Evolutionary conservation across 2,888 invertebrate genomes (phyloP).

Genomic region (Oconnorella tubifera): DNA sequence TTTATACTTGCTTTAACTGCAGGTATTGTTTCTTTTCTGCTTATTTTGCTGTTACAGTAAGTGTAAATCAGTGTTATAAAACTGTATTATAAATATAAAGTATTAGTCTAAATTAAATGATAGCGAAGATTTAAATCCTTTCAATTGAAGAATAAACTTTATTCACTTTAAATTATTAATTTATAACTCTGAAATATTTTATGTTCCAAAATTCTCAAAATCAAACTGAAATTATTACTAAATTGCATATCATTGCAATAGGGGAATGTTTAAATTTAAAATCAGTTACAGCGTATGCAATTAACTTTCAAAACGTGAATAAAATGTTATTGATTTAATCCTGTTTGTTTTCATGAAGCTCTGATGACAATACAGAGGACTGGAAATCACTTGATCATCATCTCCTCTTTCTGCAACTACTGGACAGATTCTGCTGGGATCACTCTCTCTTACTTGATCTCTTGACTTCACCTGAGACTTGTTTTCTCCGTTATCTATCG

Average conservation of each 20-base stretch:
- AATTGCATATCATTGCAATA: too few relatives aligned
- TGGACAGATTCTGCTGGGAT: constrained; percentile 34
- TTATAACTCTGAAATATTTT: not conserved
- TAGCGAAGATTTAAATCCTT: too few relatives aligned
- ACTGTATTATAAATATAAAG: too few relatives aligned
- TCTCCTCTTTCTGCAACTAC: constrained; percentile 23
- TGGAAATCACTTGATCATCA: constrained; percentile 12
- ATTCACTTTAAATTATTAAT: not conserved
- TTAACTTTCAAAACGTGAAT: too few relatives aligned
- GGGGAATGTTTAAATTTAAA: too few relatives aligned
- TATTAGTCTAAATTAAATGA: too few relatives aligned
- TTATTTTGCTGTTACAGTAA: not conserved
- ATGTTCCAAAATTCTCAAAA: not conserved
- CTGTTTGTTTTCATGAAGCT: too few relatives aligned
- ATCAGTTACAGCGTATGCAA: too few relatives aligned
- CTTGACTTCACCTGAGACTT: constrained; percentile 47
- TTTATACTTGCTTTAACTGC: not conserved
- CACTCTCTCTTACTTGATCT: constrained; percentile 42
- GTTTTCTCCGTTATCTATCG: constrained; percentile 41
- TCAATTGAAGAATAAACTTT: not conserved
- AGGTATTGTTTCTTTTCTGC: not conserved
- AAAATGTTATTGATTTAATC: too few relatives aligned
- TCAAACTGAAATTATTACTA: too few relatives aligned
- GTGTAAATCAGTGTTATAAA: too few relatives aligned
- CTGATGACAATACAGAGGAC: too few relatives aligned